Percentiles rank a stretch among this genome's conserved stretches.
phyloP scores from a whole-genome alignment of 2,797 vertebrate genomes.

The Lepus oiostolus region DNA sequence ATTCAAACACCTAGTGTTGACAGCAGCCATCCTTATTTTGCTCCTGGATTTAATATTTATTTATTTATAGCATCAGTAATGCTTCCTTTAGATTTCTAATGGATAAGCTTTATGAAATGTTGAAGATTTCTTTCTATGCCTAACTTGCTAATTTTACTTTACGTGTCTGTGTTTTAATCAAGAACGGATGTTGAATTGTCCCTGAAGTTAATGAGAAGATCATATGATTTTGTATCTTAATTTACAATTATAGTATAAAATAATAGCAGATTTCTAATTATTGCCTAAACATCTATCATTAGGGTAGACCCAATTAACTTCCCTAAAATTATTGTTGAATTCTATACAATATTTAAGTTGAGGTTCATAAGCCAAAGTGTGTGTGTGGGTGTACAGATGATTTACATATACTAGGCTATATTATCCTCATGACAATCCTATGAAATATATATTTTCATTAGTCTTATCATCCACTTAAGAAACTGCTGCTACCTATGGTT shows the following conservation, averaged over 20 bases:
- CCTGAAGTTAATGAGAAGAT: neutral
- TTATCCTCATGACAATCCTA: neutral
- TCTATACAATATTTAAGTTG: neutral
- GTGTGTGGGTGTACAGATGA: neutral
- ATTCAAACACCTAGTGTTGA: neutral
- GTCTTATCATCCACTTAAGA: neutral
- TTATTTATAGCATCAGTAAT: neutral
- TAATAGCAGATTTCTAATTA: neutral
- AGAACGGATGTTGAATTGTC: neutral
- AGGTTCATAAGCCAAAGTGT: neutral
- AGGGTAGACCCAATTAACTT: neutral
- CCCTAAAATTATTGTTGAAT: conserved; percentile 3
- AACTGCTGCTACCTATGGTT: neutral
- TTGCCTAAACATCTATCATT: neutral
- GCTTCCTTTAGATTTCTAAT: neutral
- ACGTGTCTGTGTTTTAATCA: neutral
- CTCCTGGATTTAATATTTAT: neutral
- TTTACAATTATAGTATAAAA: neutral
- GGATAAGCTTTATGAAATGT: neutral
- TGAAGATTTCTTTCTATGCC: neutral
- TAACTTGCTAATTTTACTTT: neutral
- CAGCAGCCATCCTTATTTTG: neutral
- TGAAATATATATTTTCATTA: neutral
- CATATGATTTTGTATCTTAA: conserved; percentile 13
- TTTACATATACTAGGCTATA: neutral